Evolutionary conservation across 2,888 invertebrate species (phyloP).

Genomic region (Alitta virens): DNA sequence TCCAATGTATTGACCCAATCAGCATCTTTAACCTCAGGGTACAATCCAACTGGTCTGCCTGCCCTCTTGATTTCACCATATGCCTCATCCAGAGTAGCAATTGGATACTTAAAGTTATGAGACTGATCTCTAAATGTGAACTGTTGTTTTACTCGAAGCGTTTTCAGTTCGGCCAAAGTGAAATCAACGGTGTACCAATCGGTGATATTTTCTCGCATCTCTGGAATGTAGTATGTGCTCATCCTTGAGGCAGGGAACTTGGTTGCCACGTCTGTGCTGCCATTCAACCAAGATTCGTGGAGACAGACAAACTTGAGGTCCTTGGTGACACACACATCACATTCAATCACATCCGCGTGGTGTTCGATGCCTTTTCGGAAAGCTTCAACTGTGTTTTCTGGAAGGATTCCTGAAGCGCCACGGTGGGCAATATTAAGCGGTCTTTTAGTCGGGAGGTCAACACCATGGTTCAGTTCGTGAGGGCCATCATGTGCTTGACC

Average conservation of each 20-base stretch:
- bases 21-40: constrained; percentile 29
- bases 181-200: constrained; percentile 33
- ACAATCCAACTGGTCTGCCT: constrained; percentile 23
- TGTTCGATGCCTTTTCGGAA: constrained; percentile 27
- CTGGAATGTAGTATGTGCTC: constrained; percentile 11
- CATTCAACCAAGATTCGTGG: constrained; percentile 29
- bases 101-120: constrained; percentile 17
- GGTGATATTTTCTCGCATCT: constrained; percentile 7
- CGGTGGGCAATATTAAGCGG: constrained; percentile 35
- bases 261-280: constrained; percentile 25
- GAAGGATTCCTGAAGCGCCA: constrained; percentile 29
- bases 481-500: too few relatives aligned
- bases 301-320: constrained; percentile 28
- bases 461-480: constrained; percentile 4
- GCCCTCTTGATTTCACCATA: constrained; percentile 19
- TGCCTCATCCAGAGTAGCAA: constrained; percentile 28
- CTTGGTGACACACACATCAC: constrained; percentile 29
- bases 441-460: constrained; percentile 19
- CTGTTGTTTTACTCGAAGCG: constrained; percentile 23
- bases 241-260: constrained; percentile 9
- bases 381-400: constrained; percentile 33
- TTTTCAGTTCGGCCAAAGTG: constrained; percentile 27
- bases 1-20: constrained; percentile 23
- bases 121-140: constrained; percentile 20
- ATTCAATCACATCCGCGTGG: constrained; percentile 34